A percentile compares a stretch with the other conserved stretches of the same genome.
phyloP scores from a whole-genome alignment of 1,140 invertebrate genomes.

The Sinella curviseta region DNA sequence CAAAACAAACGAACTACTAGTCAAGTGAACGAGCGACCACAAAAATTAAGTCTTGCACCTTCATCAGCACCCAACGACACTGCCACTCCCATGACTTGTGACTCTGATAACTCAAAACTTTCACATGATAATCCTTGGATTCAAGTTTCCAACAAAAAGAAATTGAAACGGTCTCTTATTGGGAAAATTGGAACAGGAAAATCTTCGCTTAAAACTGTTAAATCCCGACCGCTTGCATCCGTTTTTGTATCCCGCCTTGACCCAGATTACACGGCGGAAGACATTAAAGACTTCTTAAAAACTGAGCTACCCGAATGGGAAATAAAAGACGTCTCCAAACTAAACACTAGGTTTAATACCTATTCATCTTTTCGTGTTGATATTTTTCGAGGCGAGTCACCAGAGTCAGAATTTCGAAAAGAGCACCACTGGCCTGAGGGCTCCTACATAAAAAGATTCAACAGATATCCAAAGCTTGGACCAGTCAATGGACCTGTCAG shows the following conservation, averaged over 20 bases:
- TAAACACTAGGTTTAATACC: neutral
- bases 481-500: no score
- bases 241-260: neutral
- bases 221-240: neutral
- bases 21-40: no score
- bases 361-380: neutral
- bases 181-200: no score
- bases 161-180: no score
- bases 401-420: neutral
- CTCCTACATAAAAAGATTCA: neutral
- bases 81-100: no score
- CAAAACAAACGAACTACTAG: no score
- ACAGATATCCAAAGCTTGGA: neutral
- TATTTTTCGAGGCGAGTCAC: neutral
- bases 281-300: neutral
- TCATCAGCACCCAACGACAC: no score
- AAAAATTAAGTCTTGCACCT: no score
- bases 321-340: neutral
- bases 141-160: no score
- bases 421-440: neutral
- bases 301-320: neutral
- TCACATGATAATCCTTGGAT: no score
- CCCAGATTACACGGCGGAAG: neutral
- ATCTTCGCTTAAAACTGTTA: no score
- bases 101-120: no score